Evolutionary conservation across 2,888 invertebrate species (phyloP), one percentile per base, ranked within the genome.

Genomic region (Steinernema scapterisci): DNA sequence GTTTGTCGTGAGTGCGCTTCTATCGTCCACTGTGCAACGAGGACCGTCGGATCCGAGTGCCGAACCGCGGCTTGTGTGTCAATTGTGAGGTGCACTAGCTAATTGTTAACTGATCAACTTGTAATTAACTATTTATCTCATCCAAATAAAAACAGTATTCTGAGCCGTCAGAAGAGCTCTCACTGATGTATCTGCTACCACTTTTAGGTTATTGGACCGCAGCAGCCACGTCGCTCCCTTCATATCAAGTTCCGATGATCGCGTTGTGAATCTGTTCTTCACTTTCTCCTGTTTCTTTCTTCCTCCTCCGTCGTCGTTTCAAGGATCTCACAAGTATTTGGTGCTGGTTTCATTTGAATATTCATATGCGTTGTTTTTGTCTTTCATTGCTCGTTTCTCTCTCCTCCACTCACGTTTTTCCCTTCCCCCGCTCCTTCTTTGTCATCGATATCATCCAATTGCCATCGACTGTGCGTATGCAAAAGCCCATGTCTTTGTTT

Each of bases 231-330:
- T 63, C 63, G 16, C 63, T 63, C 2, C 13, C 63, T 9, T n/a
- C 63, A 19, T 63, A 63, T 63, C 63, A 63, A 27, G 63, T 63
- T 63, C 63, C 63, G 63, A 63, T 63, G 63, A 63, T 63, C 38
- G 63, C 63, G 63, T 63, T 63, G 63, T 63, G 63, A 63, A 63
- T 11, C 63, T 31, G 27, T 63, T 63, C 38, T 38, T 63, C 63
- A 63, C 63, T 63, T 63, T 63, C 63, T 31, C 27, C 63, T n/a
- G 1, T 27, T 54, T 31, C 27, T 48, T 16, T 48, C 48, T 48
- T 13, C 13, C 16, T 63, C 38, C 38, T 38, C 38, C 38, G 38
- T 6, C 38, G 38, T 38, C 38, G 38, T 38, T 38, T 38, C 63
- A 63, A 27, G 63, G 63, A 63, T 63, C 63, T 63, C 63, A 52